A percentile compares a stretch with the other conserved stretches of the same genome.
Evolutionary conservation across 2,888 invertebrate species (phyloP).

Genomic region (Cataglyphis livida): DNA sequence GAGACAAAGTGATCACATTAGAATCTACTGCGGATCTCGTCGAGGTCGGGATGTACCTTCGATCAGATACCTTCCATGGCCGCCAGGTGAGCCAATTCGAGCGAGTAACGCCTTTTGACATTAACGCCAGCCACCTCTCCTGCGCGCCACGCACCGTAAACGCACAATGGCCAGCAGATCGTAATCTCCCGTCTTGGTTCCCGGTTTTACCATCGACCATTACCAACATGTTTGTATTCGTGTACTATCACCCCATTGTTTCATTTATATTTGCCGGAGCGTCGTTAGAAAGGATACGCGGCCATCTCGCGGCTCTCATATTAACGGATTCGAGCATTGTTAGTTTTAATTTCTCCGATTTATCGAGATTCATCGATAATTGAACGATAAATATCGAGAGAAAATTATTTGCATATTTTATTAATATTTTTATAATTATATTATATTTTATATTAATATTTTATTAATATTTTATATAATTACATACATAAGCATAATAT

Average conservation of each 20-base stretch:
- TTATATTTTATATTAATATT: not conserved
- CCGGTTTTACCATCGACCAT: constrained; percentile 78
- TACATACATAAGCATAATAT: not conserved
- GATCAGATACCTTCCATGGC: constrained; percentile 66
- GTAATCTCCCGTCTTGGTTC: constrained; percentile 83
- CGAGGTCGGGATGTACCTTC: constrained; percentile 59
- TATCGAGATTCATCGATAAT: not conserved
- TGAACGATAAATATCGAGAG: not conserved
- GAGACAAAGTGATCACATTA: constrained; percentile 75
- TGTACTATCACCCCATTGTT: constrained; percentile 77
- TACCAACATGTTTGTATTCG: constrained; percentile 80
- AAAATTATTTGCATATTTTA: not conserved
- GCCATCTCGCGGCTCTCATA: constrained; percentile 28
- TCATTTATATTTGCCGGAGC: constrained; percentile 75
- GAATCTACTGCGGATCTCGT: constrained; percentile 76
- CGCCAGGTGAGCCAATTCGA: constrained; percentile 80
- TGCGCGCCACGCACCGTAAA: constrained; percentile 73
- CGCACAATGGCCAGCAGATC: constrained; percentile 80
- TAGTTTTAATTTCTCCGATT: not conserved
- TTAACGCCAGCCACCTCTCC: constrained; percentile 80
- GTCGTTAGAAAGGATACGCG: constrained; percentile 58
- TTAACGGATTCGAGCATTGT: constrained; percentile 60
- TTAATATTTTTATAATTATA: not conserved
- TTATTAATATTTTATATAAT: not conserved
- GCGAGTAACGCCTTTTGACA: constrained; percentile 84